These are phyloP conservation scores for Myotis yumanensis DNA, from an alignment of 2,113 vertebrate species.

Conservation along the genomic window DNA sequence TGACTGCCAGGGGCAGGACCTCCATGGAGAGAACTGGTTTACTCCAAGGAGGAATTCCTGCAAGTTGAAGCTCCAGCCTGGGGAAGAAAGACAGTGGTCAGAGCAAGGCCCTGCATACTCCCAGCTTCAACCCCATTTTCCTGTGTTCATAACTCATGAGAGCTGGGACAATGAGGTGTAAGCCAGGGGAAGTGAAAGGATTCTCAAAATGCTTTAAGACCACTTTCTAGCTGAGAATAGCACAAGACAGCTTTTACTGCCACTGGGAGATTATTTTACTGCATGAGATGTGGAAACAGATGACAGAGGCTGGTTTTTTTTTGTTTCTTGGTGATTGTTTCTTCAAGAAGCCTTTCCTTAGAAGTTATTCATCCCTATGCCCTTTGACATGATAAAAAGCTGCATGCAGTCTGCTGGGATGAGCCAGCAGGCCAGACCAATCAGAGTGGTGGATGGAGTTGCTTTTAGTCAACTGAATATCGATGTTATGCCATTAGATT, in stretches of 20 bases:
- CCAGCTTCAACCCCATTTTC: not conserved
- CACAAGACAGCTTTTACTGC: not conserved
- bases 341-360: conserved; percentile 1
- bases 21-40: not conserved
- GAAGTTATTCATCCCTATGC: not conserved
- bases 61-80: not conserved
- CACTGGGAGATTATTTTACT: not conserved
- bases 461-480: not conserved
- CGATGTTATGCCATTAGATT: not conserved
- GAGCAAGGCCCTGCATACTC: not conserved
- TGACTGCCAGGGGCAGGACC: not conserved
- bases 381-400: not conserved
- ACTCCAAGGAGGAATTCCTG: not conserved
- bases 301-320: not conserved
- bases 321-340: not conserved
- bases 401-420: not conserved
- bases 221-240: not conserved
- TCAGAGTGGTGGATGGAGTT: not conserved
- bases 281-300: not conserved
- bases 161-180: too few relatives aligned
- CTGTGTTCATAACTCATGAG: not conserved
- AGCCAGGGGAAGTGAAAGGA: not conserved
- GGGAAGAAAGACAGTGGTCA: not conserved
- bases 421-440: not conserved
- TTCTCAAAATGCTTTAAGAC: not conserved